Evolutionary conservation across 2,888 invertebrate genomes (phyloP).

Genomic region (Polydrusus pterygomalis): DNA sequence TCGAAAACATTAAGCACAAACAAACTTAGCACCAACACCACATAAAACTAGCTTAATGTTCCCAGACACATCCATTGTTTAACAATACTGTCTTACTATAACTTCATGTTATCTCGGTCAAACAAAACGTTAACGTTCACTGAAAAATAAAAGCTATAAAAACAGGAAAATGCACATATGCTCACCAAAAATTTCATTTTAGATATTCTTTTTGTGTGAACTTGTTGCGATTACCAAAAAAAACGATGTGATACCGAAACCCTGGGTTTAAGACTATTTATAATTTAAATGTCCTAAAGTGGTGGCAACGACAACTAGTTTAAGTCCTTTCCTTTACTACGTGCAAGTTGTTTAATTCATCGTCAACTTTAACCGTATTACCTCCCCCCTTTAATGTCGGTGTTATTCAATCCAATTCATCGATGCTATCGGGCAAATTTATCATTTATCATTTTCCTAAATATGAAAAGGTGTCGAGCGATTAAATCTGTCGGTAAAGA

Average conservation of each 20-base stretch:
- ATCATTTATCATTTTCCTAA: slow-evolving; percentile 18
- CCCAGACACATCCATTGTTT: no score
- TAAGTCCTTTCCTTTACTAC: slow-evolving; percentile 38
- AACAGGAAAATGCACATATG: background rate
- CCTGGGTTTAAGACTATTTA: slow-evolving; percentile 43
- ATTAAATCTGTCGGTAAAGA: slow-evolving; percentile 3
- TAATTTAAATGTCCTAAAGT: slow-evolving; percentile 48
- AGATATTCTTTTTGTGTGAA: slow-evolving; percentile 26
- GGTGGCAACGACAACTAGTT: slow-evolving; percentile 42
- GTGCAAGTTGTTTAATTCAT: slow-evolving; percentile 18
- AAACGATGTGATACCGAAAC: slow-evolving; percentile 40
- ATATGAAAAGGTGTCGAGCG: slow-evolving; percentile 7
- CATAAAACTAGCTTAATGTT: no score
- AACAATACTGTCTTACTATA: no score
- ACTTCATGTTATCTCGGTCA: no score
- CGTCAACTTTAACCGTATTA: slow-evolving; percentile 14
- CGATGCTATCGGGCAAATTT: slow-evolving; percentile 7
- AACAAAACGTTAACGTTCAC: background rate
- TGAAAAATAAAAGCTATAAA: no score
- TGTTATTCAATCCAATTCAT: slow-evolving; percentile 12
- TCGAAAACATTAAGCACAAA: no score
- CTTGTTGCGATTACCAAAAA: slow-evolving; percentile 14
- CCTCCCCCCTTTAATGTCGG: background rate
- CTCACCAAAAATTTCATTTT: slow-evolving; percentile 54
- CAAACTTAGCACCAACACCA: no score